Evolutionary conservation across 2,113 vertebrate species (phyloP).

Genomic region (Collichthys lucidus): DNA sequence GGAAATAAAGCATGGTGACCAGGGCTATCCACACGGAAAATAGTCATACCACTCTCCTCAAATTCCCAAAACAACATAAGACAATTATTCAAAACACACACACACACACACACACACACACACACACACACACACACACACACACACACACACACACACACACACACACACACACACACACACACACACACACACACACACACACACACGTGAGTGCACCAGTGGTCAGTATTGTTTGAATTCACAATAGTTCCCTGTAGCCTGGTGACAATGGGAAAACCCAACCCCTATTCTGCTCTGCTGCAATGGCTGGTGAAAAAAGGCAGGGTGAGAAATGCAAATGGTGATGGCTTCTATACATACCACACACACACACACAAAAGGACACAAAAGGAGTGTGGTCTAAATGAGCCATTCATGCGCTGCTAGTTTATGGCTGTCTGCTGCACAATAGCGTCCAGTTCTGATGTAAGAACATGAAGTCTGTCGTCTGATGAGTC

Average conservation of each 20-base stretch:
- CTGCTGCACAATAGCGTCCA: slow-evolving; percentile 50
- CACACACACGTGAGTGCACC: slow-evolving; percentile 69
- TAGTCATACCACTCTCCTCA: slow-evolving; percentile 51
- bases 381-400: slow-evolving; percentile 39
- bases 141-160: slow-evolving; percentile 32
- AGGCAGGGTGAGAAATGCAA: slow-evolving; percentile 69
- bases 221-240: slow-evolving; percentile 80
- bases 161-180: slow-evolving; percentile 30
- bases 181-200: slow-evolving; percentile 44
- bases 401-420: slow-evolving; percentile 66
- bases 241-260: slow-evolving; percentile 81
- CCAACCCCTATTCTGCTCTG: slow-evolving; percentile 73
- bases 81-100: slow-evolving; percentile 53
- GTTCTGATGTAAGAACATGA: slow-evolving; percentile 37
- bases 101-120: slow-evolving; percentile 30
- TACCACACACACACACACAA: slow-evolving; percentile 34
- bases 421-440: slow-evolving; percentile 57
- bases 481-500: slow-evolving; percentile 56
- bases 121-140: slow-evolving; percentile 44
- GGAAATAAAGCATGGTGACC: slow-evolving; percentile 59
- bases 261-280: slow-evolving; percentile 75
- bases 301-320: slow-evolving; percentile 54
- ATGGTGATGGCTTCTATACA: slow-evolving; percentile 77
- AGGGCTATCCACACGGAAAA: slow-evolving; percentile 12
- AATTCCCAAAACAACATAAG: slow-evolving; percentile 64